These are phyloP conservation scores for Trematomus loennbergii DNA, from an alignment of 2,113 vertebrate genomes.

Conservation along the genomic window DNA sequence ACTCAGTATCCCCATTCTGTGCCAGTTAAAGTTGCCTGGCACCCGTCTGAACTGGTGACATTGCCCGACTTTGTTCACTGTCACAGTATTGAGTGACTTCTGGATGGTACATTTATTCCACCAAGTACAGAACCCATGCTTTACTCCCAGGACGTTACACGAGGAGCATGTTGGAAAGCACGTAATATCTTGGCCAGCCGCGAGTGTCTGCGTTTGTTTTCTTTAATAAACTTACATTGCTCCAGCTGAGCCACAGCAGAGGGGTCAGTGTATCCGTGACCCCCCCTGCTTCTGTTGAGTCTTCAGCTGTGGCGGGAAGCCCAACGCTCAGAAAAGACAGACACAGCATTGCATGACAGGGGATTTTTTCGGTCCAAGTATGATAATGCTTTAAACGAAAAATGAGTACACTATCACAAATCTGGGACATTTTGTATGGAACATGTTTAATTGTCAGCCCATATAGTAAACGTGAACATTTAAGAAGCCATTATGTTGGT, in stretches of 20 bases:
- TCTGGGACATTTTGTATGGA: not conserved
- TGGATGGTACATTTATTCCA: constrained; percentile 8
- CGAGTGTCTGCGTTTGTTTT: constrained; percentile 82
- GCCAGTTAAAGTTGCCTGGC: not conserved
- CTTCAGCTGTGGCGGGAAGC: constrained; percentile 68
- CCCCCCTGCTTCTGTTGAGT: constrained; percentile 73
- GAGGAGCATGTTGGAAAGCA: constrained; percentile 56
- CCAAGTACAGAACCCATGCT: constrained; percentile 3
- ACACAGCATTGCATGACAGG: constrained; percentile 24
- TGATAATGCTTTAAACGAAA: not conserved
- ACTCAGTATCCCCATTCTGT: not conserved
- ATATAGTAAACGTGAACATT: not conserved
- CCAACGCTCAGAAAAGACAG: constrained; percentile 47
- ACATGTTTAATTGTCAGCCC: not conserved
- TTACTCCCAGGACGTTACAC: constrained; percentile 50
- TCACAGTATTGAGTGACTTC: constrained; percentile 34
- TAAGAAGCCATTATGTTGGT: not conserved
- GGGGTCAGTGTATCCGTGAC: constrained; percentile 74
- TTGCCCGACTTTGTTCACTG: constrained; percentile 1
- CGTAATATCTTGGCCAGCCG: constrained; percentile 54
- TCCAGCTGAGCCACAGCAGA: constrained; percentile 79
- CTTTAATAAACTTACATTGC: constrained; percentile 86
- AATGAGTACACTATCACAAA: constrained; percentile 1
- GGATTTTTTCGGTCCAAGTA: constrained; percentile 27
- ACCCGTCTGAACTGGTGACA: constrained; percentile 16